Base-by-base conservation (phyloP, 2,888 invertebrate species). In the Choristoneura rosaceana region DNA sequence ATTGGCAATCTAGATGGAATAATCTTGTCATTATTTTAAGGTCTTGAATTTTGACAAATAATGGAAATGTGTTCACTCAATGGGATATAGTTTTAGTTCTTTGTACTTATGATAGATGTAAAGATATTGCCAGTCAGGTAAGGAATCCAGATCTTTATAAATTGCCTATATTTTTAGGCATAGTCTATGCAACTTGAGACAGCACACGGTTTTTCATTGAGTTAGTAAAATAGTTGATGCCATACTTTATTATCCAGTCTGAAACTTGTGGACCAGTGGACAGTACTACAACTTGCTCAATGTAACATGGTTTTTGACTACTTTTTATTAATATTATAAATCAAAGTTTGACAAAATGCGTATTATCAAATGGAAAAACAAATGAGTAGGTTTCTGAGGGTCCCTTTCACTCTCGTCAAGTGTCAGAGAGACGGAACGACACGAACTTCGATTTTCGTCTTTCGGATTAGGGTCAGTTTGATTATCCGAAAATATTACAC, bases 31-130 rank as follows among this genome's bases (percentile, higher is more conserved):
- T 58, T 15, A 50, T 41, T 55, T 71, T 41, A 25, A 41, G 60
- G 55, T 66, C 15, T 66, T 47, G 59, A 52, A 50, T 70, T 64
- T 70, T 70, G 38, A 34, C 34, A 34, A 34, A 17, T 14, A 55
- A 55, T 55, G 55, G 47, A 50, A 67, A 55, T 67, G 71, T 71
- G 71, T 71, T 71, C 71, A 71, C 67, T 71, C 71, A 67, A 33
- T 58, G 62, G 67, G 67, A 68, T 67, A 61, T 68, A 63, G 47
- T 71, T 71, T 67, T 67, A 67, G 71, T 71, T 71, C 5, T 17
- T 62, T 68, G 67, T 71, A 71, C 67, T 68, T 68, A 68, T 47
- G 62, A 58, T 67, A 55, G 15, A 34, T 59, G 25, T 65, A 55
- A 50, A 62, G n/a, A n/a, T 50, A 65, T 34, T 70, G 65, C 63